Evolutionary conservation across 2,888 invertebrate genomes (phyloP).

Genomic region (Diaprepes abbreviatus): DNA sequence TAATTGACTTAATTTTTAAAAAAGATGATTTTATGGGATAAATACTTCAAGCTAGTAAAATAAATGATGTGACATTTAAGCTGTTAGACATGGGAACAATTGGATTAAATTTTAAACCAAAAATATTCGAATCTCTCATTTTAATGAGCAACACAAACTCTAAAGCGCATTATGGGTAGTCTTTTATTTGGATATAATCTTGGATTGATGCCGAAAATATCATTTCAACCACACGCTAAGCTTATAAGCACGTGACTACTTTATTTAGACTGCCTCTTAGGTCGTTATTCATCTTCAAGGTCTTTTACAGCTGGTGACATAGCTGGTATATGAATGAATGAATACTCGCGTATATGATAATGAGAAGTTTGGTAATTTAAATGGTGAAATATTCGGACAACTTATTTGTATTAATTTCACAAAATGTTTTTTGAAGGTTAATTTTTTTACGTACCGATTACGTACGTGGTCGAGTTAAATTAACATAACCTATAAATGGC

Average conservation of each 20-base stretch:
- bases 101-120: not conserved
- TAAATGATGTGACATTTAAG: too few relatives aligned
- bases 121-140: not conserved
- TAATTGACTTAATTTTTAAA: too few relatives aligned
- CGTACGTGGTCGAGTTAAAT: too few relatives aligned
- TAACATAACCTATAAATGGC: too few relatives aligned
- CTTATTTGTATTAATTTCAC: not conserved
- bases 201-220: constrained; percentile 20
- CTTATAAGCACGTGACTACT: constrained; percentile 15
- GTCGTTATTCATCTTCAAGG: constrained; percentile 22
- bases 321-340: constrained; percentile 18
- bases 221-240: constrained; percentile 14
- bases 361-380: constrained; percentile 4
- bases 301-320: constrained; percentile 19
- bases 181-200: constrained; percentile 26
- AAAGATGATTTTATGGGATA: too few relatives aligned
- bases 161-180: constrained; percentile 16
- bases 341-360: constrained; percentile 2
- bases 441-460: not conserved
- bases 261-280: constrained; percentile 19
- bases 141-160: not conserved
- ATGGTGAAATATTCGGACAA: constrained; percentile 1
- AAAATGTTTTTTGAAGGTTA: not conserved
- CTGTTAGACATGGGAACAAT: not conserved
- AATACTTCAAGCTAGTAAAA: too few relatives aligned